Evolutionary conservation across 92 coral and sea anemone genomes (phyloP), one percentile per base, ranked within the genome.

Genomic region (Epizoanthus ramosus): DNA sequence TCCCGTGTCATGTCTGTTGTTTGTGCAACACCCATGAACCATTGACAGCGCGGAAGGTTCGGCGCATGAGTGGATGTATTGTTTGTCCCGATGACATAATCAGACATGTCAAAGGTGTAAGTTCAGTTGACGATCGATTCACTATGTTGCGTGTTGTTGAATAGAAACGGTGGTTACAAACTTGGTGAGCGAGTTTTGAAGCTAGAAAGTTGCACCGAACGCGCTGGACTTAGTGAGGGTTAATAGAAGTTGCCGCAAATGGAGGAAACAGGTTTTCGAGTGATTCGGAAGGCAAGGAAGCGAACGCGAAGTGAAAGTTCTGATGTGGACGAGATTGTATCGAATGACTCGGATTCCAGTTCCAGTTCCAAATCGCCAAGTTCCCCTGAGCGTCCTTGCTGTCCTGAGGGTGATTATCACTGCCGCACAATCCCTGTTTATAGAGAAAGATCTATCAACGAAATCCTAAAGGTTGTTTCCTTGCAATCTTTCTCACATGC

Each of bases 401-500:
- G 2, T 16, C 10, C 58, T 15, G 66, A 77, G 28, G 79, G 73
- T 23, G 91, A 85, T 9, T 91, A 89, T 59, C 84, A 84, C 39
- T 92, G 91, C 28, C 89, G 87, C 19, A 85, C 86, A 84, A 86
- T 88, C 39, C 90, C 98, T 2, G 80, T 81, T 81, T 69, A 81
- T 35, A 81, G 95, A 23, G 95, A 93, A 76, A 91, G 89, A 45
- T 93, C 98, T 25, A 91, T 93, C 84, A 93, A 89, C 74, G 89
- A 93, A 80, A 93, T 93, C 68, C 81, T 93, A 12, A 93, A 93
- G 68, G 98, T 93, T 23, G 98, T 93, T 35, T 93, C 98, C 4
- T 80, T 93, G 24, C 98, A 93, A 66, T 93, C 98, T 19, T 93
- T 91, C 69, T 91, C 98, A 14, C 91, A 82, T 83, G 86, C 93